Percentiles rank a stretch among this genome's conserved stretches.
Evolutionary conservation across 2,888 invertebrate genomes (phyloP).

Genomic region (Pollenia angustigena): DNA sequence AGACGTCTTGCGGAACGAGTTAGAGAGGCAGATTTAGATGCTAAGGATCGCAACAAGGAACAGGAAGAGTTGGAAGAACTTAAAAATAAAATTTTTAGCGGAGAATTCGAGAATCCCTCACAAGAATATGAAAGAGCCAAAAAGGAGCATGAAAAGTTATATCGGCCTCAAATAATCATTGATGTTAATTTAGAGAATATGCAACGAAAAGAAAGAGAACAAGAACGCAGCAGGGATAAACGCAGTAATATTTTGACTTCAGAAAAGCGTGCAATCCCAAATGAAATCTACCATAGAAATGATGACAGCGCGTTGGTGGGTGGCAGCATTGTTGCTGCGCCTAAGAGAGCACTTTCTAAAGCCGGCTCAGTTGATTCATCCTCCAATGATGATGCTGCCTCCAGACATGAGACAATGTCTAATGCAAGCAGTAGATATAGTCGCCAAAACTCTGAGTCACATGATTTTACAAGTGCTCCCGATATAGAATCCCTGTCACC

Average conservation of each 20-base stretch:
- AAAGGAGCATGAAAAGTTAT: constrained; percentile 91
- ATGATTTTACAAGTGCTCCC: constrained; percentile 78
- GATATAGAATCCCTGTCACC: constrained; percentile 85
- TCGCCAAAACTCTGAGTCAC: constrained; percentile 81
- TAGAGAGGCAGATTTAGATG: constrained; percentile 96
- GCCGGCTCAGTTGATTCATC: constrained; percentile 78
- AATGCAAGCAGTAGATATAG: constrained; percentile 82
- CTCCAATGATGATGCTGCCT: constrained; percentile 86
- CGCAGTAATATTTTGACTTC: constrained; percentile 79
- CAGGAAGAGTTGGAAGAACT: constrained; percentile 94
- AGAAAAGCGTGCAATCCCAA: constrained; percentile 76
- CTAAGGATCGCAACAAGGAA: constrained; percentile 94
- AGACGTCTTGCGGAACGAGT: constrained; percentile 96
- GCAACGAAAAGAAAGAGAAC: constrained; percentile 87
- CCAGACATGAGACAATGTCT: constrained; percentile 90
- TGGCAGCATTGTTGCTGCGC: constrained; percentile 42
- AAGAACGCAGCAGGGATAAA: constrained; percentile 85
- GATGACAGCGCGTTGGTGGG: constrained; percentile 85
- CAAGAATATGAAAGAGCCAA: constrained; percentile 89
- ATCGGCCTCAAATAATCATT: constrained; percentile 92
- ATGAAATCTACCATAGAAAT: constrained; percentile 74
- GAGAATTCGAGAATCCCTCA: constrained; percentile 87
- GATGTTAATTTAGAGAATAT: constrained; percentile 87
- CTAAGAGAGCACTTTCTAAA: constrained; percentile 57
- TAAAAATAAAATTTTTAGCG: constrained; percentile 89